phyloP scores from a whole-genome alignment of 2,797 vertebrate species.

The Acomys russatus region DNA sequence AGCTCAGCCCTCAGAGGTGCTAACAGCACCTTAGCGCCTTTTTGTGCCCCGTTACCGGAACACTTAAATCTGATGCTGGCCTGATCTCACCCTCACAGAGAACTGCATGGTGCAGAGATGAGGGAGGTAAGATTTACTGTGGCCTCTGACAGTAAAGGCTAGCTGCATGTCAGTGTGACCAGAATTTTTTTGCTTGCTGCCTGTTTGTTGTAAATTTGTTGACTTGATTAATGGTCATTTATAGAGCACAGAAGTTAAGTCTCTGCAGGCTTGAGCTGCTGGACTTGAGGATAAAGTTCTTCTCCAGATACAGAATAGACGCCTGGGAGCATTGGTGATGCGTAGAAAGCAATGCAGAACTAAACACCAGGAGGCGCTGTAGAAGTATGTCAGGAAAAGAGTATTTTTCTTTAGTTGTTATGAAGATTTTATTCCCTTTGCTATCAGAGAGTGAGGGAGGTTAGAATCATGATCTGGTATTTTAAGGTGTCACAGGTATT shows the following conservation, averaged over 20 bases:
- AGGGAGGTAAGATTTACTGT: background rate
- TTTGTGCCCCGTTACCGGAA: background rate
- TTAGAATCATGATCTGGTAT: slow-evolving; percentile 42
- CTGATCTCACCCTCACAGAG: background rate
- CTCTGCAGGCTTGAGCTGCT: background rate
- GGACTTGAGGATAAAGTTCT: background rate
- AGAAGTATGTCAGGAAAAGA: background rate
- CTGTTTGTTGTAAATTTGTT: slow-evolving; percentile 53
- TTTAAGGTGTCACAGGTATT: slow-evolving; percentile 38
- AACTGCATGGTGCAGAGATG: background rate
- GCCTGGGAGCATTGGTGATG: background rate
- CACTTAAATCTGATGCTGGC: background rate
- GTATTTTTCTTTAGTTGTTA: slow-evolving; percentile 35
- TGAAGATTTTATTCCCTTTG: background rate
- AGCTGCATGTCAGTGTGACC: background rate
- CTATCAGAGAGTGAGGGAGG: slow-evolving; percentile 31
- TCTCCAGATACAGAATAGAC: background rate
- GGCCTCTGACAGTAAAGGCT: slow-evolving; percentile 1
- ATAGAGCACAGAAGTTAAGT: slow-evolving; percentile 2
- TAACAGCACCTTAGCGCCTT: background rate
- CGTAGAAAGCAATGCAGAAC: slow-evolving; percentile 40
- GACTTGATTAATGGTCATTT: slow-evolving; percentile 27
- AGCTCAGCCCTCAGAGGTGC: background rate
- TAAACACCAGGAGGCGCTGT: background rate
- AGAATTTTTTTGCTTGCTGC: slow-evolving; percentile 40